Evolutionary conservation across 1,140 invertebrate genomes (phyloP).

Genomic region (Pseudomyrmex dendroicus): DNA sequence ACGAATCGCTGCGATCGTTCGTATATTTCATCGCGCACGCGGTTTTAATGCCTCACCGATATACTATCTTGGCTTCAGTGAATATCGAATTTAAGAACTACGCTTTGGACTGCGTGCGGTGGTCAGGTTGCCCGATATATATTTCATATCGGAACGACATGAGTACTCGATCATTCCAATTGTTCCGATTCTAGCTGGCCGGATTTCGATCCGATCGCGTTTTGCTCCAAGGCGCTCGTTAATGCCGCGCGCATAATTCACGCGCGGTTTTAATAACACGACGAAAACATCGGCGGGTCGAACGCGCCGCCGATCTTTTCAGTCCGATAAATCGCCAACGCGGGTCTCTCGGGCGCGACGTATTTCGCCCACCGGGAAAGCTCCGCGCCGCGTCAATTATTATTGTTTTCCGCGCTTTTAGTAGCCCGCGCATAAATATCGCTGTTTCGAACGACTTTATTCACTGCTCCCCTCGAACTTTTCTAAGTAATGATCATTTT

Average conservation of each 20-base stretch:
- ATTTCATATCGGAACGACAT: conserved; percentile 35
- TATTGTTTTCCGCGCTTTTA: conserved; percentile 58
- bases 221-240: conserved; percentile 51
- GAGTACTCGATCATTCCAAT: conserved; percentile 56
- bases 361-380: conserved; percentile 58
- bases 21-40: not conserved
- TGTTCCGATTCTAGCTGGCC: conserved; percentile 32
- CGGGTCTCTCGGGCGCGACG: conserved; percentile 5
- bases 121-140: conserved; percentile 33
- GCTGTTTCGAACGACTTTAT: conserved; percentile 41
- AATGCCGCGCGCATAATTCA: conserved; percentile 61
- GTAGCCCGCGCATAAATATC: conserved; percentile 62
- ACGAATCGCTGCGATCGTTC: not conserved
- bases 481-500: conserved; percentile 80
- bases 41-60: conserved; percentile 4
- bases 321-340: conserved; percentile 59
- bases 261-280: conserved; percentile 57
- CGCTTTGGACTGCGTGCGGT: not conserved
- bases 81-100: conserved; percentile 44
- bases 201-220: conserved; percentile 58
- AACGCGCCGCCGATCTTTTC: conserved; percentile 41
- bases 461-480: conserved; percentile 66
- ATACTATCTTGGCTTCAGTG: conserved; percentile 2
- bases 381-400: conserved; percentile 67
- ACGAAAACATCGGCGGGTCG: conserved; percentile 43